Evolutionary conservation across 2,888 invertebrate species (phyloP).

Genomic region (Zygothrica quintamaculata): DNA sequence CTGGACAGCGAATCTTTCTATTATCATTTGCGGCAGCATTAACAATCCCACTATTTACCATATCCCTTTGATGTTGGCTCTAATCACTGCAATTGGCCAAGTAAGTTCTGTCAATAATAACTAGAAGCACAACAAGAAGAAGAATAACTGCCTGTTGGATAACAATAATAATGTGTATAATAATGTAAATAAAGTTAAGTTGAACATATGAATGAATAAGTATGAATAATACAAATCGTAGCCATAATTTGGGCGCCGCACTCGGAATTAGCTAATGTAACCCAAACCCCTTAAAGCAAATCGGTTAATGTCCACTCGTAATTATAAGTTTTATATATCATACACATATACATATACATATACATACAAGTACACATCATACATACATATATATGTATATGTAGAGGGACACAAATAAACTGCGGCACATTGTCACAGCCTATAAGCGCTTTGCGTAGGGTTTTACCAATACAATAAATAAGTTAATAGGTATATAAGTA

Average conservation of each 20-base stretch:
- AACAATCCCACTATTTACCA: conserved; percentile 77
- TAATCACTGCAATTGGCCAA: conserved; percentile 44
- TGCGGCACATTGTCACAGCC: conserved; percentile 36
- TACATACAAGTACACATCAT: conserved; percentile 24
- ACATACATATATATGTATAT: conserved; percentile 30
- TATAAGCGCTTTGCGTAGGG: conserved; percentile 40
- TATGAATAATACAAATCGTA: conserved; percentile 48
- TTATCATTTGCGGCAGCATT: conserved; percentile 81
- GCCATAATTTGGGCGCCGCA: conserved; percentile 52
- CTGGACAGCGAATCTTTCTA: conserved; percentile 84
- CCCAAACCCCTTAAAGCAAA: conserved; percentile 65
- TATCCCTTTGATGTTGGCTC: conserved; percentile 80
- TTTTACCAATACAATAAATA: neutral
- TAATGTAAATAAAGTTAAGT: conserved; percentile 62
- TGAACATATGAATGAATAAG: conserved; percentile 33
- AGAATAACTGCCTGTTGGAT: conserved; percentile 20
- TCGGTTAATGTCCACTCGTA: conserved; percentile 76
- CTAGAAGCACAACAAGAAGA: conserved; percentile 9
- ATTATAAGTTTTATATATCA: conserved; percentile 63
- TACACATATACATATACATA: conserved; percentile 24
- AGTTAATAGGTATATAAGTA: conserved; percentile 3
- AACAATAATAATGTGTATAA: conserved; percentile 52
- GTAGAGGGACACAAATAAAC: conserved; percentile 36
- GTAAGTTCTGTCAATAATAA: conserved; percentile 25
- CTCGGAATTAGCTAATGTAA: conserved; percentile 68